Base-by-base conservation (phyloP, 2,797 vertebrate species). In the Pelodytes ibericus region DNA sequence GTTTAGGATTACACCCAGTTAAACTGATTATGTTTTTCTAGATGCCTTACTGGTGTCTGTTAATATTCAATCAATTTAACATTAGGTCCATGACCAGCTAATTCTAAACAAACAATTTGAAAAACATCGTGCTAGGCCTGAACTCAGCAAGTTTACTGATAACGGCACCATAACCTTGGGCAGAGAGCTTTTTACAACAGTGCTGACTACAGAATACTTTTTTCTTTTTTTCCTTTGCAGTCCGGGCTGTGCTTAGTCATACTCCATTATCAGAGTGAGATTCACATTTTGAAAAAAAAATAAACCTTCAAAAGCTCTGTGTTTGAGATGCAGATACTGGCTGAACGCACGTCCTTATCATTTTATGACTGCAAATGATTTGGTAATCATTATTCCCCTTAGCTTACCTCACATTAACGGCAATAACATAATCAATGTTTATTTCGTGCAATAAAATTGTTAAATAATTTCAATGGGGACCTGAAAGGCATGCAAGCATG, bases 31-130 rank as follows among this genome's bases (percentile, higher is more conserved):
- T 85, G 85, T 83, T 83, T 84, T 93, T 90, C 92, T 88, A 89
- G 77, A 90, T 93, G 72, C 81, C 60, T 59, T 77, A 89, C 64
- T 85, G 82, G 33, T 85, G 86, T 86, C 94, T 88, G 97, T 99
- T 99, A 99, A 99, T 99, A 95, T 96, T 99, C 94, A 97, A 95
- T 96, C 90, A 57, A 85, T 84, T 80, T 89, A 89, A 92, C 88
- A 88, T 92, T 90, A 91, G 92, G 93, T 93, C 94, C 93, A 91
- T 91, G 92, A 93, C 90, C 91, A 86, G 92, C 92, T 97, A 94
- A 93, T 96, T 95, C 96, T 98, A 93, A 95, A 91, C 93, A 98
- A 98, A 99, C 96, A 98, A 91, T 94, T 94, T 90, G 80, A 82
- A 93, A 39, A 95, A 93, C 95, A 95, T 97, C 94, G 92, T 93